Evolutionary conservation across 2,113 vertebrate genomes (phyloP), one percentile per base, ranked within the genome.

Genomic region (Phycodurus eques): DNA sequence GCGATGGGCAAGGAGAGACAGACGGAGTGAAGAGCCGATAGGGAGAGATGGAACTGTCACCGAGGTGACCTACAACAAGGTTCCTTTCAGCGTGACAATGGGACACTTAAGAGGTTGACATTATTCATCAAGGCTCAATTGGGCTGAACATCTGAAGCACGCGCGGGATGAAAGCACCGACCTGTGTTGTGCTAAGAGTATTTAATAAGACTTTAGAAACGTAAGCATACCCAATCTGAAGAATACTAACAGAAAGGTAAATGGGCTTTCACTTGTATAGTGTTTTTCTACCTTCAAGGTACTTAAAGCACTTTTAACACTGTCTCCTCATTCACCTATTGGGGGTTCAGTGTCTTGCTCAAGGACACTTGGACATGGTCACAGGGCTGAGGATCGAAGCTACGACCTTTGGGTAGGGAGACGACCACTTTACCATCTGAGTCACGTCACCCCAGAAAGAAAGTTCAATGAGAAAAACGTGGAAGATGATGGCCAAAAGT

Each of bases 1-100:
- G 79, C 88, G 89, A 89, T 85, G 78, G 82, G 80, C 80, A 80
- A 83, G 82, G 87, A 86, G 80, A 86, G 86, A 89, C 86, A 83
- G 86, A 89, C 73, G n/a, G 84, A 88, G 80, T 80, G 82, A 83
- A 80, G 63, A 68, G 77, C 78, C 78, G 87, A 89, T 88, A 88
- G 87, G 83, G 83, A 88, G 83, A 81, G 83, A 86, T 73, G 84
- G 85, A 83, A 80, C 84, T 74, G 84, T 89, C 88, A 77, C 80
- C 82, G 79, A 81, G 85, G 85, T 87, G 87, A 89, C 86, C 85
- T 86, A 75, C 79, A 77, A 82, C 78, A 73, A 79, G 74, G 73
- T 80, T 73, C 72, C 63, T 75, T 81, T 83, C 77, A 76, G 53
- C 42, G 27, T 17, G 61, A 77, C 76, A 77, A 73, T 13, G 51